phyloP scores from a whole-genome alignment of 2,113 vertebrate genomes.

The Lepidothrix coronata region DNA sequence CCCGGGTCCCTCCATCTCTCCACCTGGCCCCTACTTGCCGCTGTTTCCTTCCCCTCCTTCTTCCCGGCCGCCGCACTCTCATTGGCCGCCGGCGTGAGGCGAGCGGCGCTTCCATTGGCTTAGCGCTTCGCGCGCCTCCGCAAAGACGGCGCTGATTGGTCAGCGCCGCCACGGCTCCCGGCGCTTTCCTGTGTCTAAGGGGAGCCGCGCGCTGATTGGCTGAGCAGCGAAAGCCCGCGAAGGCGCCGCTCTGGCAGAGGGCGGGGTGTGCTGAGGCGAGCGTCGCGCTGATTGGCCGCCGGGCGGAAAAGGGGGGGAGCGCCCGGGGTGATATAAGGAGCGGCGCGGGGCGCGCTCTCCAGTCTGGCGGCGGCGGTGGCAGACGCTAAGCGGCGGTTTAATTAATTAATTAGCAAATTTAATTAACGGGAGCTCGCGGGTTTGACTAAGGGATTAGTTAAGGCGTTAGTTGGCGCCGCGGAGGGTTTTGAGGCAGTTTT shows the following conservation, averaged over 20 bases:
- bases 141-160: neutral
- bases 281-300: neutral
- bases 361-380: neutral
- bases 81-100: neutral
- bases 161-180: neutral
- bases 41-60: neutral
- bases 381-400: neutral
- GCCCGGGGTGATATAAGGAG: neutral
- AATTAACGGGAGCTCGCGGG: neutral
- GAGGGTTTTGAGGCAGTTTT: neutral
- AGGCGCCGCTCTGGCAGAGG: neutral
- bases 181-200: neutral
- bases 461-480: neutral
- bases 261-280: neutral
- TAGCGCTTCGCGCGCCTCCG: neutral
- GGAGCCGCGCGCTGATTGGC: neutral
- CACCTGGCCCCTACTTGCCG: neutral
- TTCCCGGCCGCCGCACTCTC: neutral
- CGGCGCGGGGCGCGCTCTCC: rapidly evolving
- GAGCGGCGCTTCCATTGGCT: neutral
- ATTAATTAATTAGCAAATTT: neutral
- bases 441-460: neutral
- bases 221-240: neutral
- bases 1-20: neutral
- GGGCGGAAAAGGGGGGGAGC: neutral